Percentiles rank a stretch among this genome's conserved stretches.
These are phyloP conservation scores for Anoplolepis gracilipes DNA, from an alignment of 1,140 invertebrate species.

Conservation along the genomic window DNA sequence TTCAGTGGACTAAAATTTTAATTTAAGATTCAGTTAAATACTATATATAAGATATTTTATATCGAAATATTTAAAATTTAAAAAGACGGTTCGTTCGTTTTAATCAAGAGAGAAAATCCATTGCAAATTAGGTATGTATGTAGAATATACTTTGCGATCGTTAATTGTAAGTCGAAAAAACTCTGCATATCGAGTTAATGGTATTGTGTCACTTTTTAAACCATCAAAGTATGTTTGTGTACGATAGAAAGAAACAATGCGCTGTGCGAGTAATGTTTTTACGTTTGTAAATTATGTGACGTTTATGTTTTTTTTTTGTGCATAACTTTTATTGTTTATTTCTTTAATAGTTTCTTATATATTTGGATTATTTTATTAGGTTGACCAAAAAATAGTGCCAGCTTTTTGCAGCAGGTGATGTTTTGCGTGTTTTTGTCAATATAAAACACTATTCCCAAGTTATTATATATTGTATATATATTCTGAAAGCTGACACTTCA, in stretches of 20 bases:
- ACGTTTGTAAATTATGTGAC: too few relatives aligned
- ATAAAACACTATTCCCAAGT: too few relatives aligned
- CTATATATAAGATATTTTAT: constrained; percentile 6
- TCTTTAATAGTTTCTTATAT: too few relatives aligned
- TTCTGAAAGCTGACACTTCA: too few relatives aligned
- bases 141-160: not conserved
- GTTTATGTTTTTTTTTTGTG: not conserved
- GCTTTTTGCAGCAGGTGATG: too few relatives aligned
- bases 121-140: not conserved
- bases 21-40: constrained; percentile 28
- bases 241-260: not conserved
- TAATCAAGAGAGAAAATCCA: constrained; percentile 9
- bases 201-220: not conserved
- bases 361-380: too few relatives aligned
- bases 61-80: constrained; percentile 25
- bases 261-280: not conserved
- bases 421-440: too few relatives aligned
- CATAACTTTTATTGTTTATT: too few relatives aligned
- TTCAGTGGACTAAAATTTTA: constrained; percentile 8
- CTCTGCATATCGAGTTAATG: not conserved
- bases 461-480: too few relatives aligned
- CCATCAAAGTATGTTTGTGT: not conserved
- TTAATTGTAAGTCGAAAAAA: not conserved
- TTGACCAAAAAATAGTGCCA: too few relatives aligned
- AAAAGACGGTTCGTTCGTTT: not conserved